Evolutionary conservation across 2,888 invertebrate genomes (phyloP).

Genomic region (Ophioninae sp.): DNA sequence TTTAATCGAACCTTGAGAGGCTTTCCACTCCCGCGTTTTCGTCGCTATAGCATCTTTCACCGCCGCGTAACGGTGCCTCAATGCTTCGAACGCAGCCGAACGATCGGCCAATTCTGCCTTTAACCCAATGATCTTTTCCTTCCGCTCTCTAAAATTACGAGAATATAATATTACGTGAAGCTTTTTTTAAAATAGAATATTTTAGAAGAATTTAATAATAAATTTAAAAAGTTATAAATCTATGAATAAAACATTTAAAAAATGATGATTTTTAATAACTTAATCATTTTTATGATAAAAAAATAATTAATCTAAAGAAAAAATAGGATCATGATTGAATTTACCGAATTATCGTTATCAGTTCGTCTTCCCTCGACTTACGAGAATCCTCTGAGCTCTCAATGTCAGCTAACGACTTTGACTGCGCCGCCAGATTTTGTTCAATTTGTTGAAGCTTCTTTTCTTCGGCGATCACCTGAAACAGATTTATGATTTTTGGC

Average conservation of each 20-base stretch:
- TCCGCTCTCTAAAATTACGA: conserved; percentile 42
- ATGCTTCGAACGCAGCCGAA: conserved; percentile 15
- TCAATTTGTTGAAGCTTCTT: conserved; percentile 80
- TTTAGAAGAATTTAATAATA: not conserved
- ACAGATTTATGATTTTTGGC: not conserved
- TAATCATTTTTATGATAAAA: conserved; percentile 39
- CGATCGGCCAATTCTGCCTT: conserved; percentile 66
- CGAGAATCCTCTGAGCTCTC: conserved; percentile 65
- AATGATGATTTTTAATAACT: no score
- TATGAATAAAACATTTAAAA: no score
- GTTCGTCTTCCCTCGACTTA: conserved; percentile 69
- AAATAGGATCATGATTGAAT: not conserved
- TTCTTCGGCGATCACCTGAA: conserved; percentile 67
- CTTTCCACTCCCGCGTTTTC: conserved; percentile 67
- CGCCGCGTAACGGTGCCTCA: conserved; percentile 60
- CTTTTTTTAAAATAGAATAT: not conserved
- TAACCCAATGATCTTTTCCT: conserved; percentile 64
- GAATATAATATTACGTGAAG: conserved; percentile 56
- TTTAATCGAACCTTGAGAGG: conserved; percentile 70
- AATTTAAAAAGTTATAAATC: no score
- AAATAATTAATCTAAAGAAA: conserved; percentile 49
- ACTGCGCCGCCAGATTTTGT: conserved; percentile 78
- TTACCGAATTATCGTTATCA: conserved; percentile 81
- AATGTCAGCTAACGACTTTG: conserved; percentile 69
- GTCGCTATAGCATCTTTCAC: conserved; percentile 64